Percentiles rank a stretch among this genome's conserved stretches.
Conservation (phyloP, 2,888 invertebrate species). For the Phymatocera aterrima region DNA sequence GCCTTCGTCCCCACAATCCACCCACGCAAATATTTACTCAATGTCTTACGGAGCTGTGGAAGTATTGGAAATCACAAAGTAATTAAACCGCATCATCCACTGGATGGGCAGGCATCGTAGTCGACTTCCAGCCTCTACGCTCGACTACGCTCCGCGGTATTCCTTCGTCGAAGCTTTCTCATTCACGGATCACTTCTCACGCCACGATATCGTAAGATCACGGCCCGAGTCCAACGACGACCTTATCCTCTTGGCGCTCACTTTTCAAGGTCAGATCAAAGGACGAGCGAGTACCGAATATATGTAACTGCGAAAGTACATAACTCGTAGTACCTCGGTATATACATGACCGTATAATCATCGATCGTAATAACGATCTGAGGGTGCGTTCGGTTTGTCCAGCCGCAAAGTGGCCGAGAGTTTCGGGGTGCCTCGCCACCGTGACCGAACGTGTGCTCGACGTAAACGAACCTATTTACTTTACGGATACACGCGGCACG, state of each 20-base stretch:
- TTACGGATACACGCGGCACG: background rate
- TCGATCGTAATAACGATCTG: constrained; percentile 21
- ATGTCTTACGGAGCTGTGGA: constrained; percentile 42
- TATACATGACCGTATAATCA: too few relatives aligned
- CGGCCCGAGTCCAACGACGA: too few relatives aligned
- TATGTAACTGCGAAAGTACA: too few relatives aligned
- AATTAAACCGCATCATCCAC: constrained; percentile 26
- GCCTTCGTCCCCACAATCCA: constrained; percentile 55
- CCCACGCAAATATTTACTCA: constrained; percentile 50
- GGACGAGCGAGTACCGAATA: too few relatives aligned
- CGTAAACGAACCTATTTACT: constrained; percentile 43
- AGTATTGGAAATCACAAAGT: constrained; percentile 44
- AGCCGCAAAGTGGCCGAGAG: constrained; percentile 33
- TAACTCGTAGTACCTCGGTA: background rate
- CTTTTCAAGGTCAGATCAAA: too few relatives aligned
- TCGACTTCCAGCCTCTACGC: background rate
- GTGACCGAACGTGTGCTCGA: constrained; percentile 40
- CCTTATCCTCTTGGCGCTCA: too few relatives aligned
- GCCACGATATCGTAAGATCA: too few relatives aligned
- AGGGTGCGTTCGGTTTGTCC: constrained; percentile 10
- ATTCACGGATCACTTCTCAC: too few relatives aligned
- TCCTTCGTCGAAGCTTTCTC: background rate
- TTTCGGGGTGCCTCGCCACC: constrained; percentile 23
- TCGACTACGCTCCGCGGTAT: background rate
- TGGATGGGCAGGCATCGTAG: constrained; percentile 7